Evolutionary conservation across 2,797 vertebrate species (phyloP).

Genomic region (Remorina albescens): DNA sequence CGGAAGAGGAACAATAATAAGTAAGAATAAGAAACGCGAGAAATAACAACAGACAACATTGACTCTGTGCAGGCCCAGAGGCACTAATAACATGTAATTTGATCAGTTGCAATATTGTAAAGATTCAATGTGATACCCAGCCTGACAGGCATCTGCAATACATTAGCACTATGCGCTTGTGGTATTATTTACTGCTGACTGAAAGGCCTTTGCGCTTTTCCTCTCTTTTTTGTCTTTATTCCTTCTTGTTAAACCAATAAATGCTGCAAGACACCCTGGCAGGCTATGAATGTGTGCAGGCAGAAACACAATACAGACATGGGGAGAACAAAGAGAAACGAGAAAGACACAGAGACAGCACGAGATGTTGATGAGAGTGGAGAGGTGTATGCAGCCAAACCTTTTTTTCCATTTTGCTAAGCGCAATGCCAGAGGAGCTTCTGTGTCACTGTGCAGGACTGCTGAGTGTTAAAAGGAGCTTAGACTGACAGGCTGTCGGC

Average conservation of each 20-base stretch:
- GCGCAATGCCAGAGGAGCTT: slow-evolving; percentile 45
- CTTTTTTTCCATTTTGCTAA: slow-evolving; percentile 45
- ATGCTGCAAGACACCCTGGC: slow-evolving; percentile 20
- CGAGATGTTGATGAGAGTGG: slow-evolving; percentile 51
- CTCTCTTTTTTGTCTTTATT: slow-evolving; percentile 4
- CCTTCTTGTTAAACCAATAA: slow-evolving; percentile 36
- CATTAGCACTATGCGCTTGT: slow-evolving; percentile 13
- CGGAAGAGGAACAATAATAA: no score
- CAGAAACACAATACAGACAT: slow-evolving; percentile 48
- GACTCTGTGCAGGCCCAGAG: no score
- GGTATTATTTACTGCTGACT: not conserved
- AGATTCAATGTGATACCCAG: not conserved
- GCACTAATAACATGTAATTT: not conserved
- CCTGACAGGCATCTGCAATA: not conserved
- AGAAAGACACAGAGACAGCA: slow-evolving; percentile 33
- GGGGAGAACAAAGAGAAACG: slow-evolving; percentile 46
- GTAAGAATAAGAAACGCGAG: no score
- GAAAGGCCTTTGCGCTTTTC: not conserved
- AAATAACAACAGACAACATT: no score
- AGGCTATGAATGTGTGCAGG: slow-evolving; percentile 48
- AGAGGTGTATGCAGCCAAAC: slow-evolving; percentile 47
- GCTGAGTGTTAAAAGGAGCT: slow-evolving; percentile 74
- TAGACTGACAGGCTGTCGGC: slow-evolving; percentile 71
- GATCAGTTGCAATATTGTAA: not conserved
- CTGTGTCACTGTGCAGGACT: slow-evolving; percentile 64